These are phyloP conservation scores for Halesus radiatus DNA, from an alignment of 1,140 invertebrate species.

Conservation along the genomic window DNA sequence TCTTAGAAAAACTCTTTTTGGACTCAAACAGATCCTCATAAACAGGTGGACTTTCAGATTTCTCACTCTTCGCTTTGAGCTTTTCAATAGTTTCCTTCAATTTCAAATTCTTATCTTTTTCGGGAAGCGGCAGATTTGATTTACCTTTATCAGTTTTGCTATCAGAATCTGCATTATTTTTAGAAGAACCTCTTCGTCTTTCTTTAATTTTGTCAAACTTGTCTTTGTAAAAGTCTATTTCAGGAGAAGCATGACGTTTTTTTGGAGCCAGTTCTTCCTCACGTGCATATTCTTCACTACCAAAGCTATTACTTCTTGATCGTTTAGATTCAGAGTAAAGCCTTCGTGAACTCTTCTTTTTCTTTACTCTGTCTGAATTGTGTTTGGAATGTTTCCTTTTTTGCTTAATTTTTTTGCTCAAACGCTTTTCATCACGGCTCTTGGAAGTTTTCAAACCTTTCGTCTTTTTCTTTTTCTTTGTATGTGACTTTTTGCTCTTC, in stretches of 20 bases:
- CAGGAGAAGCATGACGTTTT: conserved; percentile 48
- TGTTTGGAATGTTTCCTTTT: conserved; percentile 71
- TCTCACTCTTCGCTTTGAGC: conserved; percentile 75
- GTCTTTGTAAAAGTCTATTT: conserved; percentile 68
- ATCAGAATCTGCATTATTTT: conserved; percentile 63
- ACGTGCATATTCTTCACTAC: neutral
- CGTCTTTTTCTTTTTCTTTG: conserved; percentile 59
- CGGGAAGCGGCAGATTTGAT: conserved; percentile 61
- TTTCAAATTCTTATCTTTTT: conserved; percentile 73
- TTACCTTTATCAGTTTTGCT: conserved; percentile 61
- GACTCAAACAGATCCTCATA: conserved; percentile 62
- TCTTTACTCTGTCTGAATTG: conserved; percentile 65
- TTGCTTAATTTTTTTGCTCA: conserved; percentile 66
- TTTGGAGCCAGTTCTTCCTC: conserved; percentile 53
- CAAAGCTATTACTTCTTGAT: neutral
- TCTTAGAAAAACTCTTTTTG: conserved; percentile 56
- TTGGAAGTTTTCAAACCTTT: conserved; percentile 68
- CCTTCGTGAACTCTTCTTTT: conserved; percentile 60
- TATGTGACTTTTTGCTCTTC: conserved; percentile 29
- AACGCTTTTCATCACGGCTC: conserved; percentile 65
- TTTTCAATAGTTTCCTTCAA: conserved; percentile 75
- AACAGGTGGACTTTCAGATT: conserved; percentile 64
- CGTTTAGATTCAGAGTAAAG: conserved; percentile 43
- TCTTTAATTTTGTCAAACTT: conserved; percentile 78
- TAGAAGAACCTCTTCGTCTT: conserved; percentile 71